Conservation (phyloP, 2,888 invertebrate species). For the Muschampia plurimacula region DNA sequence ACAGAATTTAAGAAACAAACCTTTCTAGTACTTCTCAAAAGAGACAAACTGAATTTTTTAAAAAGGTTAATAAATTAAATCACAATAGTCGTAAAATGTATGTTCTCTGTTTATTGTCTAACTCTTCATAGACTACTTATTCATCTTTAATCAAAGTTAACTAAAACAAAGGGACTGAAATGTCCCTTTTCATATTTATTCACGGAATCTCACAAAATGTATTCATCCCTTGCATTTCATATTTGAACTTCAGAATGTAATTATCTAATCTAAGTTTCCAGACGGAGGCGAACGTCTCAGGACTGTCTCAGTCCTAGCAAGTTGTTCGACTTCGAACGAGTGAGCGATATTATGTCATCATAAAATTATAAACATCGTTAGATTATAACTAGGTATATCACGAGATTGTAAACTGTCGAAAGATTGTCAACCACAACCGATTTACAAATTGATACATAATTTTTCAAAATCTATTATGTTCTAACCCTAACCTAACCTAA, state of each 20-base stretch:
- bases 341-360: background rate
- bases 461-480: too few relatives aligned
- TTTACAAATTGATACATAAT: too few relatives aligned
- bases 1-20: too few relatives aligned
- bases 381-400: too few relatives aligned
- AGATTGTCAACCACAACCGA: too few relatives aligned
- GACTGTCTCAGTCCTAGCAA: background rate
- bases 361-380: too few relatives aligned
- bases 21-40: too few relatives aligned
- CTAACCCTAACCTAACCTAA: too few relatives aligned
- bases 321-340: background rate
- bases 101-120: background rate
- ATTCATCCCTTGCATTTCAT: constrained; percentile 18
- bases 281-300: constrained; percentile 15
- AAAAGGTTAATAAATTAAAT: background rate
- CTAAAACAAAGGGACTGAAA: constrained; percentile 4
- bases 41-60: background rate
- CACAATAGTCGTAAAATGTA: background rate
- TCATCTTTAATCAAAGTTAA: constrained; percentile 5
- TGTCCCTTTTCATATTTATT: constrained; percentile 11
- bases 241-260: constrained; percentile 31
- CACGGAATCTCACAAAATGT: constrained; percentile 4
- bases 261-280: constrained; percentile 35
- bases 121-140: background rate
- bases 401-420: too few relatives aligned